Base-by-base conservation (phyloP, 2,888 invertebrate genomes). In the Plusia festucae region DNA sequence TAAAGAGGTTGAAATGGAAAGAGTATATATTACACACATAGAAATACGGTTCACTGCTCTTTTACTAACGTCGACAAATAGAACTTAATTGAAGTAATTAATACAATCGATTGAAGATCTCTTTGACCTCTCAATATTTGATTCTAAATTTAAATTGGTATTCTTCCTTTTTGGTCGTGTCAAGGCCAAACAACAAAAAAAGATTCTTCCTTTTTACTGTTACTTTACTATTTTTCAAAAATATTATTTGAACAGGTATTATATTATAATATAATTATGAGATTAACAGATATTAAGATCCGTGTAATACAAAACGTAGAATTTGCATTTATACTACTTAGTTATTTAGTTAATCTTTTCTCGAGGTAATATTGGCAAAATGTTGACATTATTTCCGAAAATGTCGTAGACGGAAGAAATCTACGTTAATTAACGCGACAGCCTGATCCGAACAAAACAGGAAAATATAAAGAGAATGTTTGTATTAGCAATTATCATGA, bases 41-140 rank as follows among this genome's bases (percentile, higher is more conserved):
- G 2, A 20, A 15, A 32, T 27, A 24, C 27, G 18, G 32, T 32
- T 51, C 16, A 32, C 3, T 22, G 51, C 13, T 52, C 58, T n/a
- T 22, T 15, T 15, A 18, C 27, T 24, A 15, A 30, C 30, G 30
- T 30, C 22, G 11, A 1, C n/a, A 34, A 51, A 22, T 51, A 52
- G 58, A 58, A 51, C 51, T 51, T 32, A 58, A 58, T 58, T 58
- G 58, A 5, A 20, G 9, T 32, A 22, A 34, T 51, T 57, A 49
- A 9, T n/a, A n/a, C 9, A 6, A 6, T 20, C n/a, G 20, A 49
- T 49, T 16, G 15, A 22, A 51, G 32, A 32, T 15, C 9, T 51
- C 22, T 34, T 16, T 58, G 51, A 16, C 30, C 49, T 34, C 0
- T n/a, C n/a, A 51, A 32, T 51, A 7, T 24, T 46, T 20, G 20